Conservation (phyloP, 2,113 vertebrate species). For the Pseudois nayaur region DNA sequence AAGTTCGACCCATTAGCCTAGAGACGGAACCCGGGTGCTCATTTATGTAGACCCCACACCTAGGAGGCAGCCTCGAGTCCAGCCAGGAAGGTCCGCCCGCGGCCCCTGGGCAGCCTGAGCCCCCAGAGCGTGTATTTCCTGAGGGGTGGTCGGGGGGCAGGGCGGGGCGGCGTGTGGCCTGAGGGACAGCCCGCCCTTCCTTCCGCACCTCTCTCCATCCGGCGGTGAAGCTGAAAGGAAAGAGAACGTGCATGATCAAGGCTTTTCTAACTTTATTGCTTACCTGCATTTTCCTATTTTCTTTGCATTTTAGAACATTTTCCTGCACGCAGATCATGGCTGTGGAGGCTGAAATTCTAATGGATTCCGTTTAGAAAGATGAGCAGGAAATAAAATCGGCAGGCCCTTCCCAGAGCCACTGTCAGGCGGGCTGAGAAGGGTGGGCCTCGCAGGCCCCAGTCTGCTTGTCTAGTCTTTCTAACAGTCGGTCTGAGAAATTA, state of each 20-base stretch:
- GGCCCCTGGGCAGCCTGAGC: background rate
- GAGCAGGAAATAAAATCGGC: too few species aligned
- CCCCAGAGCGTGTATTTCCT: background rate
- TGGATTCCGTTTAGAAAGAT: background rate
- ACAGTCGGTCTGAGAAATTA: background rate
- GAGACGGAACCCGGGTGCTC: background rate
- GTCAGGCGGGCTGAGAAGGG: too few species aligned
- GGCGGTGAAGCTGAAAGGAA: background rate
- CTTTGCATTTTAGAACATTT: background rate
- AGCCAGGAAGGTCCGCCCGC: rapidly evolving
- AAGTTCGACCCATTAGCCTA: too few species aligned
- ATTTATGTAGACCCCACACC: too few species aligned
- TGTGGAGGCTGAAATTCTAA: background rate
- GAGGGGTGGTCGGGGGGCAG: background rate
- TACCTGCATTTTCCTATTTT: background rate
- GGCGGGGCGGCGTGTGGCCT: rapidly evolving
- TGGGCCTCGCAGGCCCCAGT: rapidly evolving
- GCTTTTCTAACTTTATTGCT: background rate
- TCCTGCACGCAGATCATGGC: background rate
- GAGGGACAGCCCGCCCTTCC: rapidly evolving
- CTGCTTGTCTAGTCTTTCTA: background rate
- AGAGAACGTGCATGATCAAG: background rate
- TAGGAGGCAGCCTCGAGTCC: background rate
- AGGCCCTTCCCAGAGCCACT: background rate
- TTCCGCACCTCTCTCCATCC: rapidly evolving